Percentiles rank a stretch among this genome's conserved stretches.
Evolutionary conservation across 1,140 invertebrate genomes (phyloP).

Genomic region (Melanaphis sacchari): DNA sequence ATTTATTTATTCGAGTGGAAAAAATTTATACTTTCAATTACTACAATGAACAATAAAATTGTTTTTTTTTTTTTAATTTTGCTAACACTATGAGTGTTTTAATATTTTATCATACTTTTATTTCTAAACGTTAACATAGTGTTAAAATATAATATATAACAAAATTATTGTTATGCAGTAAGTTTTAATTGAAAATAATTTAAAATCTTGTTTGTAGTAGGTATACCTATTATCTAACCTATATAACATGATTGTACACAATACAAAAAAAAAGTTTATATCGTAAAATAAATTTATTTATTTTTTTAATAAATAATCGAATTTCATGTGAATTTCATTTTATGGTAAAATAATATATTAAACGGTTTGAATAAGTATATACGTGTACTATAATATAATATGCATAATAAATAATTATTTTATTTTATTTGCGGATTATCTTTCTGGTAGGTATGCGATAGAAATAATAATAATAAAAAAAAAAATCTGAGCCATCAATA

Average conservation of each 20-base stretch:
- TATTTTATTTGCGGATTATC: background rate
- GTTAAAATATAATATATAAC: background rate
- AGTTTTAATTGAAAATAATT: slow-evolving; percentile 6
- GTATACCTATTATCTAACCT: background rate
- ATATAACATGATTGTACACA: background rate
- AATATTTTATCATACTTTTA: background rate
- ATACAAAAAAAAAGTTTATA: background rate
- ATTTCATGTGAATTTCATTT: background rate
- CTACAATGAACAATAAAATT: background rate
- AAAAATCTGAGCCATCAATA: background rate
- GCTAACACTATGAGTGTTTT: background rate
- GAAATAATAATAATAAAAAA: background rate
- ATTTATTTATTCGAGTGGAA: background rate
- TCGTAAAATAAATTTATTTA: background rate
- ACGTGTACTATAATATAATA: background rate
- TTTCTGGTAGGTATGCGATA: background rate
- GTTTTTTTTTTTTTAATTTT: background rate
- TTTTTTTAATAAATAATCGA: background rate
- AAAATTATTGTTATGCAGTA: background rate
- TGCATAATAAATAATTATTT: background rate
- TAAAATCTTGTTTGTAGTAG: background rate
- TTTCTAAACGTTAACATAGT: background rate
- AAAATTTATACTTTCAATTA: background rate
- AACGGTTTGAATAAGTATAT: background rate
- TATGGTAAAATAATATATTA: background rate